Evolutionary conservation across 2,888 invertebrate genomes (phyloP), one percentile per base, ranked within the genome.

Genomic region (Plusia festucae): DNA sequence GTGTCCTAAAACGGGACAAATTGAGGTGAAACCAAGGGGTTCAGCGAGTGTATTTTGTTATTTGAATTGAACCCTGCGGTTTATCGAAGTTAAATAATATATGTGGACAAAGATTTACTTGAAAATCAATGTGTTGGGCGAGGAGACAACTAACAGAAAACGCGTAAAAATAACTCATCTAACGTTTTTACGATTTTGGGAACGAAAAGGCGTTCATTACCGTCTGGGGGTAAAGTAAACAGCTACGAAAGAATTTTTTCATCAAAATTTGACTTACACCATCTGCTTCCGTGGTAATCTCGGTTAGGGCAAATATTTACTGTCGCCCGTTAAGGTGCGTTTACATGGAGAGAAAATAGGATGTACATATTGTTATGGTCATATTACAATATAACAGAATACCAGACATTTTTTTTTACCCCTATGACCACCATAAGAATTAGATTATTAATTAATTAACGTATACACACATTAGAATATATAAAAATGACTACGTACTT

Each of bases 251-350:
- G 87, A 88, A 88, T 91, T 92, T 91, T 93, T 91, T 89, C 90
- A 90, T 91, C 90, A 90, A 91, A 91, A 89, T 91, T 91, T 90
- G 90, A 92, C 90, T 90, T 85, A 86, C 84, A 85, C 87, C 91
- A 91, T 90, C 91, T 92, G 91, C 79, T 88, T 90, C 90, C 87
- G 82, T 65, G 79, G 86, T 88, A 86, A 89, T 87, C 88, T 88
- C 81, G 82, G 78, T 82, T 82, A 76, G 82, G 82, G 81, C 90
- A 91, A 92, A 92, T 92, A 92, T 93, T 93, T 92, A 76, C 68
- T 60, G 70, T 72, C 78, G 72, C 68, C 60, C 67, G 24, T 68
- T 57, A 49, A 49, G 46, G 40, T 60, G 32, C 49, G 64, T 66
- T 81, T 67, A 75, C 73, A 49, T 18, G 46, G 9, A 18, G 46